A percentile compares a stretch with the other conserved stretches of the same genome.
phyloP scores from a whole-genome alignment of 2,888 invertebrate genomes.

The Cosmia pyralina region DNA sequence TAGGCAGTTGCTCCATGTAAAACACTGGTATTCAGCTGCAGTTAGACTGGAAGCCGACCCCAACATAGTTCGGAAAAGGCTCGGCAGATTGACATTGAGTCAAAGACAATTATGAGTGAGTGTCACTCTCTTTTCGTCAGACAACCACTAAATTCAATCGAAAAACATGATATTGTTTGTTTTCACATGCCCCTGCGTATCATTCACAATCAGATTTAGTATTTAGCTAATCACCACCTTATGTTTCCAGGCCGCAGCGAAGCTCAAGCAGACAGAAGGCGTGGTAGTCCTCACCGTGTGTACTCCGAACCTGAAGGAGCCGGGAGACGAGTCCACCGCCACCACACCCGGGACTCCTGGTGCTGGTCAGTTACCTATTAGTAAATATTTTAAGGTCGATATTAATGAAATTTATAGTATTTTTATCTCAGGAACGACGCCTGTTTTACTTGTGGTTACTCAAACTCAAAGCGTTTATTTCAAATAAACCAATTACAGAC shows the following conservation, averaged over 20 bases:
- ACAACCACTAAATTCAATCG: no score
- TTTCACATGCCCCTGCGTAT: not conserved
- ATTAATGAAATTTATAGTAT: no score
- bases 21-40: no score
- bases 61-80: no score
- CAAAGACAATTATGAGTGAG: not conserved
- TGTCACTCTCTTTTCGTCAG: no score
- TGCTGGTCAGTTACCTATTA: slow-evolving; percentile 22
- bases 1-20: no score
- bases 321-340: slow-evolving; percentile 74
- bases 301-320: slow-evolving; percentile 94
- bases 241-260: slow-evolving; percentile 92
- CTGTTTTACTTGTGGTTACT: no score
- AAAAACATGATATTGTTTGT: not conserved
- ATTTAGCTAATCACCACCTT: not conserved
- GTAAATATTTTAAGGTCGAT: not conserved
- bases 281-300: slow-evolving; percentile 95
- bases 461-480: no score
- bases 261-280: slow-evolving; percentile 96
- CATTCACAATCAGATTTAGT: not conserved
- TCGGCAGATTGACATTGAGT: no score
- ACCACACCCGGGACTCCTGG: slow-evolving; percentile 67
- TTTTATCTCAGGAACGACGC: no score
- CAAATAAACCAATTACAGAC: no score
- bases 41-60: no score